phyloP scores from a whole-genome alignment of 2,797 vertebrate genomes.

The Amblyraja radiata region DNA sequence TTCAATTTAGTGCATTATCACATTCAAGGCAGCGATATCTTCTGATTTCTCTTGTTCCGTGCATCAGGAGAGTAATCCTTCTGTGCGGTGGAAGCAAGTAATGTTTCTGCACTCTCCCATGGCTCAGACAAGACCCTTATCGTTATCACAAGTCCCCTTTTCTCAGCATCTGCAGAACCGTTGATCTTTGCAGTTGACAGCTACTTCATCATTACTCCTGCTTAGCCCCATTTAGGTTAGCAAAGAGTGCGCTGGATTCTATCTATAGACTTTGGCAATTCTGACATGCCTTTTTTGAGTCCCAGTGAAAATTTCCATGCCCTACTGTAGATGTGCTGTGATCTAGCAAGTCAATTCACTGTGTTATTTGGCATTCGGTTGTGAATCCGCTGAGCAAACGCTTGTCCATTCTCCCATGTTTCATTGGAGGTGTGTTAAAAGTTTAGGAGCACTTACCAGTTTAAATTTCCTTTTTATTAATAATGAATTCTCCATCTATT shows the following conservation, averaged over 20 bases:
- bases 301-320: not conserved
- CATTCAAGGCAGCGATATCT: not conserved
- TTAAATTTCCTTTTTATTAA: not conserved
- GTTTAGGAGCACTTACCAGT: not conserved
- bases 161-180: not conserved
- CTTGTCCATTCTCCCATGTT: not conserved
- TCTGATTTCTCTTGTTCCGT: not conserved
- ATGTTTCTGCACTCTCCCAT: constrained; percentile 5
- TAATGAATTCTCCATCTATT: not conserved
- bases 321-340: not conserved
- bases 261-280: not conserved
- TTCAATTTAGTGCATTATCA: not conserved
- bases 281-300: not conserved
- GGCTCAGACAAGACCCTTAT: not conserved
- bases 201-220: not conserved
- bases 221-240: not conserved
- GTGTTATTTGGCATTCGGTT: constrained; percentile 27
- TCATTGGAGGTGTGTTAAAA: not conserved
- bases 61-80: not conserved
- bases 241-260: not conserved
- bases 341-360: not conserved
- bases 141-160: not conserved
- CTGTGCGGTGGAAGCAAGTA: constrained; percentile 5
- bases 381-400: not conserved
- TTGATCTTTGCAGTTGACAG: constrained; percentile 25